Conservation (phyloP, 2,113 vertebrate species). For the Rhinogobius similis region DNA sequence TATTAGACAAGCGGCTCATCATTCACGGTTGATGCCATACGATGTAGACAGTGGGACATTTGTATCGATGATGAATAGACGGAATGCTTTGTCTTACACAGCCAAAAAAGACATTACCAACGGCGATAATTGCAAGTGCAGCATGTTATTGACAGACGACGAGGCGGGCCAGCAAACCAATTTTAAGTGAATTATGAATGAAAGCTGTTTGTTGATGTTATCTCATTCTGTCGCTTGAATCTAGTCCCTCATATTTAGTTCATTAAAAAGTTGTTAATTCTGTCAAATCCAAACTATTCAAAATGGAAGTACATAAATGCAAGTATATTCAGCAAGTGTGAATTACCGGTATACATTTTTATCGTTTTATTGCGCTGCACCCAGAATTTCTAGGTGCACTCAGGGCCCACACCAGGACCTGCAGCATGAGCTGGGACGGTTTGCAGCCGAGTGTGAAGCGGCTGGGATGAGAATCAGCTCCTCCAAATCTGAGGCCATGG, state of each 20-base stretch:
- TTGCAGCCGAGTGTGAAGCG: no score
- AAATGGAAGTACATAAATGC: background rate
- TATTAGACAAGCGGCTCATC: slow-evolving; percentile 43
- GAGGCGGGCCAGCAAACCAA: slow-evolving; percentile 28
- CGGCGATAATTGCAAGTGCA: slow-evolving; percentile 41
- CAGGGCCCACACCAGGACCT: no score
- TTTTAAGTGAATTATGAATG: slow-evolving; percentile 47
- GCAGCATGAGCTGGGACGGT: no score
- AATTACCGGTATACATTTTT: no score
- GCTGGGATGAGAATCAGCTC: no score
- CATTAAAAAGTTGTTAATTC: background rate
- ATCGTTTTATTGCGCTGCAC: no score
- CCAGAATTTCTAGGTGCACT: no score
- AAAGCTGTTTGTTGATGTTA: slow-evolving; percentile 41
- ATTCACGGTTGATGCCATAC: slow-evolving; percentile 40
- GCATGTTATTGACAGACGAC: slow-evolving; percentile 43
- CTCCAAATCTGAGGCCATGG: no score
- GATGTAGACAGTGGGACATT: slow-evolving; percentile 38
- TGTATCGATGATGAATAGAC: slow-evolving; percentile 48
- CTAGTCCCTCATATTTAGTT: background rate
- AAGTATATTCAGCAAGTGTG: no score
- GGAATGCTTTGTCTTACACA: slow-evolving; percentile 18
- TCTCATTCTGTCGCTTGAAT: slow-evolving; percentile 81
- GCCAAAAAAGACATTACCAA: slow-evolving; percentile 46
- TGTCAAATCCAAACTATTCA: background rate